These are phyloP conservation scores for Microctonus brassicae DNA, from an alignment of 2,888 invertebrate genomes.

Conservation along the genomic window DNA sequence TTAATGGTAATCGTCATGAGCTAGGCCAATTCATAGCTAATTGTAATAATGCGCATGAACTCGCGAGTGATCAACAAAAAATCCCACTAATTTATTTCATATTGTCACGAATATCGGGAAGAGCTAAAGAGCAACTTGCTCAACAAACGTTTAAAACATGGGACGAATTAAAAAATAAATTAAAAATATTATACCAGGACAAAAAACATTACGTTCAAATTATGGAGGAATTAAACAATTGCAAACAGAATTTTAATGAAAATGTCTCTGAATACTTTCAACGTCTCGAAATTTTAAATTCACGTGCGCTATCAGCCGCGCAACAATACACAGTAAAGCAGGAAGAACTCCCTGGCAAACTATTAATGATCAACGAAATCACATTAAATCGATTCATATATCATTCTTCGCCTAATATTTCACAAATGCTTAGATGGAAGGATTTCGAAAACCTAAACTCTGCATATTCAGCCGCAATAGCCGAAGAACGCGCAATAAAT, in stretches of 20 bases:
- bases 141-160: neutral
- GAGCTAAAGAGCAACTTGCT: neutral
- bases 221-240: neutral
- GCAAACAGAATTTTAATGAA: too few species aligned
- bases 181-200: neutral
- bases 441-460: neutral
- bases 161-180: neutral
- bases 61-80: neutral
- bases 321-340: neutral
- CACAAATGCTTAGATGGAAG: neutral
- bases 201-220: neutral
- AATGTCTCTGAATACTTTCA: too few species aligned
- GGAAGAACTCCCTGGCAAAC: neutral
- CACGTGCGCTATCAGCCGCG: neutral
- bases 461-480: neutral
- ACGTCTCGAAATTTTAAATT: too few species aligned
- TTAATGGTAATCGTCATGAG: too few species aligned
- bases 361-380: neutral
- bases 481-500: neutral
- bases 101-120: neutral
- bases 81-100: neutral
- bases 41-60: too few species aligned
- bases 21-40: too few species aligned
- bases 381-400: neutral
- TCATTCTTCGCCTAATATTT: neutral